Conservation (phyloP, 2,888 invertebrate species). For the Andricus quercusramuli region DNA sequence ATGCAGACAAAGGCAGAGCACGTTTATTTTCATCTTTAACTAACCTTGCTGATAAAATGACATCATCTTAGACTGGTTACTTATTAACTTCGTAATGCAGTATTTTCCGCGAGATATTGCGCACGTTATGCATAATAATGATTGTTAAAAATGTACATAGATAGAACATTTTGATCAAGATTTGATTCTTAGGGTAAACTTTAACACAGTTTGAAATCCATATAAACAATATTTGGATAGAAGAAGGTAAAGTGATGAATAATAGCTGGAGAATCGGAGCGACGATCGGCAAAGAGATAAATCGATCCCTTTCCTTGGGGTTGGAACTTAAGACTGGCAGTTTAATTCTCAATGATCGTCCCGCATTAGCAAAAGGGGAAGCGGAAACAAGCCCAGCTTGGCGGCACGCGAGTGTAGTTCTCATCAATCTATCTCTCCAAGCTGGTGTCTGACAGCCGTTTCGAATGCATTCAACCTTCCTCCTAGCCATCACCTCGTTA, state of each 20-base stretch:
- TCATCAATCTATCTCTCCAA: slow-evolving; percentile 75
- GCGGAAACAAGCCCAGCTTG: slow-evolving; percentile 64
- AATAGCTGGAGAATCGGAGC: neutral
- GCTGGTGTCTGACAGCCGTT: slow-evolving; percentile 73
- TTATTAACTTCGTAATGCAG: too few relatives aligned
- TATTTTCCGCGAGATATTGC: too few relatives aligned
- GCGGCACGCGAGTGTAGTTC: slow-evolving; percentile 71
- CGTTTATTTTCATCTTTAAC: too few relatives aligned
- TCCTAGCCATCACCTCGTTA: slow-evolving; percentile 57
- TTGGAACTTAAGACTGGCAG: slow-evolving; percentile 60
- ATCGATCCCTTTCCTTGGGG: slow-evolving; percentile 47
- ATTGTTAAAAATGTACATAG: too few relatives aligned
- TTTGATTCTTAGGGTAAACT: too few relatives aligned
- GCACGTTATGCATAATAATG: too few relatives aligned
- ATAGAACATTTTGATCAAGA: too few relatives aligned
- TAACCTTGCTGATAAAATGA: too few relatives aligned
- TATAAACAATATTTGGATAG: neutral
- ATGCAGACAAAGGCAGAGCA: too few relatives aligned
- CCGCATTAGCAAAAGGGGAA: slow-evolving; percentile 60
- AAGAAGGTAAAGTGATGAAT: neutral
- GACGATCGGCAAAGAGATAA: slow-evolving; percentile 33
- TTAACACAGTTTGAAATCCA: too few relatives aligned
- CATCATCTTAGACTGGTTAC: too few relatives aligned
- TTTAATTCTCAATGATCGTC: slow-evolving; percentile 70
- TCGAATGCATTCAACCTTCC: slow-evolving; percentile 71